These are phyloP conservation scores for Chondrilla cf. caribensis DNA, from an alignment of 37 sponge, comb jelly and placozoan species.

Conservation along the genomic window DNA sequence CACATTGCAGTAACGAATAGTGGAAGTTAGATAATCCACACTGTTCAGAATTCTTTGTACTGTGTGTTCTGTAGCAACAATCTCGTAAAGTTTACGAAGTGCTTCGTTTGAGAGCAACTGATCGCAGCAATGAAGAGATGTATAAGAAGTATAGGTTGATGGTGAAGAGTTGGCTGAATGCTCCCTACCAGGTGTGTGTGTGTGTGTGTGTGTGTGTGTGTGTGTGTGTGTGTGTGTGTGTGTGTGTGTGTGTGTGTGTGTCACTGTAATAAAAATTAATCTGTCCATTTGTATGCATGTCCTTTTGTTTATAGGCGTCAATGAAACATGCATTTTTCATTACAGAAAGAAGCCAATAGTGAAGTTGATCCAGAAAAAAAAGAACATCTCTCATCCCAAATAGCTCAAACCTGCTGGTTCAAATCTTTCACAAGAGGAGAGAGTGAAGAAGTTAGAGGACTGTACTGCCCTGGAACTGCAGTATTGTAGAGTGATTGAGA, in stretches of 20 bases:
- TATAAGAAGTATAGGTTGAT: conserved; percentile 74
- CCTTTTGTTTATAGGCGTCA: too few relatives aligned
- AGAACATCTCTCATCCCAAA: neutral
- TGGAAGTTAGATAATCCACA: too few relatives aligned
- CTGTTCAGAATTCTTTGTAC: too few relatives aligned
- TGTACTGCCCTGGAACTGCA: conserved; percentile 46
- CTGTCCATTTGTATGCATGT: too few relatives aligned
- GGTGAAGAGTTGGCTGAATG: too few relatives aligned
- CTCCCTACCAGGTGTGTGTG: conserved; percentile 16
- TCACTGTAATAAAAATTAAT: too few relatives aligned
- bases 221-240: conserved; percentile 30
- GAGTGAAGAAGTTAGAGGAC: conserved; percentile 41
- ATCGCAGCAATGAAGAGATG: too few relatives aligned
- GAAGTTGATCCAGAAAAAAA: conserved; percentile 35
- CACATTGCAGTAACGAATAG: too few relatives aligned
- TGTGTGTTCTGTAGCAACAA: too few relatives aligned
- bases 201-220: conserved; percentile 26
- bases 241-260: conserved; percentile 19
- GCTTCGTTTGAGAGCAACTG: conserved; percentile 69
- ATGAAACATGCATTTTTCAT: too few relatives aligned
- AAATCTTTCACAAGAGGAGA: conserved; percentile 44
- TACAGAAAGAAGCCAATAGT: conserved; percentile 45
- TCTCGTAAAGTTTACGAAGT: conserved; percentile 85
- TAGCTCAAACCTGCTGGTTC: conserved; percentile 50
- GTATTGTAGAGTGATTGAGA: conserved; percentile 53